Base-by-base conservation (phyloP, 2,888 invertebrate species). In the Pachliopta kotzebuea region DNA sequence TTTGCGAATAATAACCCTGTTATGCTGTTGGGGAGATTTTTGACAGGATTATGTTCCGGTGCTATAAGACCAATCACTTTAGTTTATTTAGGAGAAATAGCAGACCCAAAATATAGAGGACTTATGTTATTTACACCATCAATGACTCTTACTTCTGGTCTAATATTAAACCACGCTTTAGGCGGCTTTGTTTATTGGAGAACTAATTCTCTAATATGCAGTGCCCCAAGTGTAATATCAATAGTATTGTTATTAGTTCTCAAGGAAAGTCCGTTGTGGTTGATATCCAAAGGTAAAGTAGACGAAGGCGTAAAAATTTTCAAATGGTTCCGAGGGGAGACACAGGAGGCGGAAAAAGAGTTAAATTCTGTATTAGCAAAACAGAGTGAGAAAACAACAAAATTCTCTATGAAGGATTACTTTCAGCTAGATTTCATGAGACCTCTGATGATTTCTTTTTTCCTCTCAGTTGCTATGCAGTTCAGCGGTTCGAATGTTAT, bases 221-320 rank as follows among this genome's bases (percentile, higher is more conserved):
- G 71, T 8, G 49, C 75, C 20, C 78, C 83, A 0, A 77, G 71
- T 65, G n/a, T 78, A 7, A 2, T 79, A 20, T 67, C 77, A 52
- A 71, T 77, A n/a, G 11, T 69, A 0, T 62, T 78, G 17, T 52
- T 81, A 0, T 3, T 81, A 6, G 72, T 74, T 60, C 67, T 84
- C 42, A 79, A 79, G 73, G 85, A 85, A 71, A 85, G 84, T 31
- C 85, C 85, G 0, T 56, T 84, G 6, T 85, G 85, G 85, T 66
- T 85, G 29, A 73, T 85, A 26, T 69, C 75, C 2, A 82, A 82
- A 70, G 82, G 80, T 0, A 79, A 71, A 64, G 70, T 65, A 1
- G 73, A 79, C 3, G 73, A 77, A 68, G 85, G 84, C 0, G 70
- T 73, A 8, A 66, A 74, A 31, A 68, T 75, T 2, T 85, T 77